Evolutionary conservation across 2,888 invertebrate genomes (phyloP), one percentile per base, ranked within the genome.

Genomic region (Lasioglossum vierecki): DNA sequence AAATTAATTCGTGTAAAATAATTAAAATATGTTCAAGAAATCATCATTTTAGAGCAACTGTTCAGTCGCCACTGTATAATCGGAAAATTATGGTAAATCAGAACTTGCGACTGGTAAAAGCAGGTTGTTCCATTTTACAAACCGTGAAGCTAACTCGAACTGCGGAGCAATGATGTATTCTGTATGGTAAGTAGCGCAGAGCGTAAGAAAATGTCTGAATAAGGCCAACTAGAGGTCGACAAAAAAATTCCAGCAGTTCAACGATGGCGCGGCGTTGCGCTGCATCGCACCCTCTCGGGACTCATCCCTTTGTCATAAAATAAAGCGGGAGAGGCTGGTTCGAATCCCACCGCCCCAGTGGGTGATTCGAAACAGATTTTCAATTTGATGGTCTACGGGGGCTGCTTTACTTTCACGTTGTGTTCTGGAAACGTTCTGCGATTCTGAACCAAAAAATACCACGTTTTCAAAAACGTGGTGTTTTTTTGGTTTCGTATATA

Each of bases 51-150:
- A 46, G 46, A 46, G 15, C 4, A 15, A 15, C 15, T 15, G 15
- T 53, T 39, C 5, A 39, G 39, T n/a, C n/a, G 11, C 4, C 11
- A 11, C n/a, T 82, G 79, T 87, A 85, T 84, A 84, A 83, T 84
- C 75, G 84, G 1, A 0, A 39, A 35, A 39, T 22, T 18, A 22
- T 68, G 39, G 13, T 70, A 41, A 70, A 70, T 70, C 41, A 70
- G 11, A 70, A n/a, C 13, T 3, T 11, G n/a, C 2, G 41, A 5
- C n/a, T 13, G n/a, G 63, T 8, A 35, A 35, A 15, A 35, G 8
- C 41, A 41, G n/a, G 2, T 70, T 70, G 70, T 39, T 41, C 41
- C 4, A 70, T 70, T 70, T 70, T 39, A 13, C n/a, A 11, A 41
- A 39, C 70, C 41, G 41, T 41, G 70, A 70, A 41, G 70, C n/a